Evolutionary conservation across 1,140 invertebrate species (phyloP).

Genomic region (Lucilia cuprina): DNA sequence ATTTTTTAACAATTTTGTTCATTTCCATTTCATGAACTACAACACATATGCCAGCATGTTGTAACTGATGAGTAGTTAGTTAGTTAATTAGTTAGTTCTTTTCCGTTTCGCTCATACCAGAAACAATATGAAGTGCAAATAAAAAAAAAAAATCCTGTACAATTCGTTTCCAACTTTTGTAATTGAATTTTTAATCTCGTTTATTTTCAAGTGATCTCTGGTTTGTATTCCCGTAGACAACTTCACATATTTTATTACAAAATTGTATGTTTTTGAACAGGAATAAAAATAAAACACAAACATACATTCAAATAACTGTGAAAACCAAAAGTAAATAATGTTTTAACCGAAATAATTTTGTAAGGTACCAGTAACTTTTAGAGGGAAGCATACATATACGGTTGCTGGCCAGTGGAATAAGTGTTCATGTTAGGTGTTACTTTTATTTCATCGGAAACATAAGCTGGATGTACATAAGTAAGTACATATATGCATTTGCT

Average conservation of each 20-base stretch:
- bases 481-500: not conserved
- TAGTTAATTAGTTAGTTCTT: no score
- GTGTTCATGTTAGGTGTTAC: not conserved
- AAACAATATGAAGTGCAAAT: not conserved
- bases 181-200: conserved; percentile 35
- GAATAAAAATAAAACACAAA: not conserved
- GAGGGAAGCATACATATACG: not conserved
- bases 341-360: not conserved
- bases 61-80: no score
- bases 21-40: no score
- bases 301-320: not conserved
- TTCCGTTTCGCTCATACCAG: not conserved
- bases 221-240: conserved; percentile 34
- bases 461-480: not conserved
- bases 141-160: not conserved
- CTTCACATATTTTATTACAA: conserved; percentile 32
- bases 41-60: no score
- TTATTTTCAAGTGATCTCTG: conserved; percentile 28
- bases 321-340: no score
- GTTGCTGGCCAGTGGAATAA: not conserved
- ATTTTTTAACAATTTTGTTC: no score
- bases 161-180: conserved; percentile 32
- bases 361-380: no score
- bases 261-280: not conserved
- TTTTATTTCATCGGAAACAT: not conserved